phyloP scores from a whole-genome alignment of 2,797 vertebrate genomes.

The Huso huso region DNA sequence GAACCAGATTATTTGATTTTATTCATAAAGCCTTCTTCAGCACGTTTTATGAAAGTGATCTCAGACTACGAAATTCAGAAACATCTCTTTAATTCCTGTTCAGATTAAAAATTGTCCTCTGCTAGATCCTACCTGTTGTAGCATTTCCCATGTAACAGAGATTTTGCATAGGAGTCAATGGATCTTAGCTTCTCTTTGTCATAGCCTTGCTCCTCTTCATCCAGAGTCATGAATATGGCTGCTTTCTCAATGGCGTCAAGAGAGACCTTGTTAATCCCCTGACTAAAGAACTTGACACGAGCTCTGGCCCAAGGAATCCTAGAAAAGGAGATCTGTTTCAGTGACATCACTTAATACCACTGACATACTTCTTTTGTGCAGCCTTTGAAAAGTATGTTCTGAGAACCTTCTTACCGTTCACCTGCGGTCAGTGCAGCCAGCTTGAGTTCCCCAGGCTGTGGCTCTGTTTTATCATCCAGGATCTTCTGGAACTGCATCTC shows the following conservation, averaged over 20 bases:
- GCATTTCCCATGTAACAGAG: conserved; percentile 86
- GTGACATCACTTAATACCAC: not conserved
- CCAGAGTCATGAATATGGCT: conserved; percentile 79
- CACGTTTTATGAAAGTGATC: no score
- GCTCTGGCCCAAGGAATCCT: conserved; percentile 82
- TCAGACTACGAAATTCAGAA: no score
- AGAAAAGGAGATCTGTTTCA: not conserved
- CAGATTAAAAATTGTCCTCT: no score
- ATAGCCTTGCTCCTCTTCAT: conserved; percentile 71
- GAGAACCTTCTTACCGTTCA: conserved; percentile 57
- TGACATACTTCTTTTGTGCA: not conserved
- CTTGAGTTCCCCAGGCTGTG: conserved; percentile 74
- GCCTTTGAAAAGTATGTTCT: not conserved
- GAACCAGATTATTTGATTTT: no score
- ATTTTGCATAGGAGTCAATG: conserved; percentile 79
- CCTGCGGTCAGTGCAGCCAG: conserved; percentile 82
- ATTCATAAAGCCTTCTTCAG: no score
- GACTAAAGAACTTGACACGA: conserved; percentile 67
- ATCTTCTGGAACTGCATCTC: conserved; percentile 87
- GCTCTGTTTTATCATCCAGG: conserved; percentile 70
- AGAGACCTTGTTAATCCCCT: conserved; percentile 66
- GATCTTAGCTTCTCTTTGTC: conserved; percentile 46
- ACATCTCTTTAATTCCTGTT: no score
- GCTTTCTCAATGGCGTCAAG: conserved; percentile 77
- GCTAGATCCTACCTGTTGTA: conserved; percentile 65